A percentile compares a stretch with the other conserved stretches of the same genome.
Evolutionary conservation across 2,113 vertebrate species (phyloP).

Genomic region (Nematolebias whitei): DNA sequence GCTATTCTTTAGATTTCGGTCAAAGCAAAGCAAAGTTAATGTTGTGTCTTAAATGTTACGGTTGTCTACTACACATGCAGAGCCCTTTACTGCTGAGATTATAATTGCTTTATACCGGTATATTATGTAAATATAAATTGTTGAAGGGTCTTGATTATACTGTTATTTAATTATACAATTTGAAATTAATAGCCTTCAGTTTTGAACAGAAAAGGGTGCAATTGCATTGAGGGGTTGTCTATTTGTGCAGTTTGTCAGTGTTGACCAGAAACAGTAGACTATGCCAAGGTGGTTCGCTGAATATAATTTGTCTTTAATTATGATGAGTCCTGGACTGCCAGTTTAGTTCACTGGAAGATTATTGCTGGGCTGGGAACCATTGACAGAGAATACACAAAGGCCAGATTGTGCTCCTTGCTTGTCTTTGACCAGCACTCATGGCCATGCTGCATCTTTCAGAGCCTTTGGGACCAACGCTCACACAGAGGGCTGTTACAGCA

Average conservation of each 20-base stretch:
- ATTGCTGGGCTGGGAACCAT: conserved; percentile 63
- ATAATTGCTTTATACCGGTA: conserved; percentile 7
- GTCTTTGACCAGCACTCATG: conserved; percentile 60
- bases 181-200: conserved; percentile 23
- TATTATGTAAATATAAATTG: conserved; percentile 25
- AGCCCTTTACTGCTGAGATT: conserved; percentile 11
- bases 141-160: conserved; percentile 4
- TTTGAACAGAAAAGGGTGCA: conserved; percentile 31
- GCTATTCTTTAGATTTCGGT: conserved; percentile 48
- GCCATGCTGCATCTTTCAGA: conserved; percentile 53
- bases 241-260: conserved; percentile 21
- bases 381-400: conserved; percentile 59
- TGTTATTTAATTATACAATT: conserved; percentile 28
- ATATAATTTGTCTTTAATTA: conserved; percentile 72
- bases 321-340: conserved; percentile 56
- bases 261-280: conserved; percentile 34
- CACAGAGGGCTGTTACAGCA: conserved; percentile 47
- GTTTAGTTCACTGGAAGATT: conserved; percentile 70
- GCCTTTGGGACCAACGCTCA: conserved; percentile 39
- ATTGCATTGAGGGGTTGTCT: conserved; percentile 41
- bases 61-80: conserved; percentile 26
- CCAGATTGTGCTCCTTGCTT: conserved; percentile 59
- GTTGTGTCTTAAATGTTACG: conserved; percentile 6
- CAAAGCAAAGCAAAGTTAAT: conserved; percentile 31
- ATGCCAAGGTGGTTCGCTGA: conserved; percentile 67